Conservation (phyloP, 92 coral and sea anemone genomes). For the Palythoa grandis region DNA sequence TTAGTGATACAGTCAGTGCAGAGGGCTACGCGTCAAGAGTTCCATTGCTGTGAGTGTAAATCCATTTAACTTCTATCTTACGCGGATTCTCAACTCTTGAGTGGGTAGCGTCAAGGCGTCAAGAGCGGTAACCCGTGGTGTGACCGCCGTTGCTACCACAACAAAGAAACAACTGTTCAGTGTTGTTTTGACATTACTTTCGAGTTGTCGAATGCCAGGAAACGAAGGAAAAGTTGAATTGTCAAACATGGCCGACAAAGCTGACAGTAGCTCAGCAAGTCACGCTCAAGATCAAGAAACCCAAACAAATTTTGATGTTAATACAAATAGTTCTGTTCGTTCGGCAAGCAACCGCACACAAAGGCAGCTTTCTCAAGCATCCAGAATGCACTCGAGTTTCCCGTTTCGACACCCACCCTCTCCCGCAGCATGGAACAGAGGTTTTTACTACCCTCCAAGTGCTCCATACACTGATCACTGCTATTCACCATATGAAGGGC, state of each 20-base stretch:
- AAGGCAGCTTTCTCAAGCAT: conserved; percentile 25
- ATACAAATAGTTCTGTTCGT: conserved; percentile 54
- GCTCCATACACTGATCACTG: conserved; percentile 52
- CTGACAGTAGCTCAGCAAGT: conserved; percentile 54
- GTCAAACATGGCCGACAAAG: conserved; percentile 65
- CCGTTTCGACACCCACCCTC: conserved; percentile 55
- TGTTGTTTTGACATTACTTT: background rate
- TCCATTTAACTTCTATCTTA: background rate
- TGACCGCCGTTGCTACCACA: conserved; percentile 13
- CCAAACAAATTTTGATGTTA: conserved; percentile 86
- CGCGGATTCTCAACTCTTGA: conserved; percentile 1
- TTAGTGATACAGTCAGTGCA: background rate
- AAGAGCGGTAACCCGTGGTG: background rate
- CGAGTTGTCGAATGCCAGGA: background rate
- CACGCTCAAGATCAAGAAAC: conserved; percentile 91
- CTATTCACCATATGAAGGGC: conserved; percentile 71
- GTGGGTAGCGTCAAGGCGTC: background rate
- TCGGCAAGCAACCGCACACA: conserved; percentile 39
- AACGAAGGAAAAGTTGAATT: conserved; percentile 16
- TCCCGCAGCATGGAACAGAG: conserved; percentile 58
- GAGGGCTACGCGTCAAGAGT: background rate
- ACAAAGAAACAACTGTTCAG: conserved; percentile 8
- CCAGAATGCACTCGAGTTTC: conserved; percentile 44
- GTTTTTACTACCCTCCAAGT: conserved; percentile 58
- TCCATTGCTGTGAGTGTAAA: background rate